Evolutionary conservation across 2,797 vertebrate genomes (phyloP), one percentile per base, ranked within the genome.

Genomic region (Cynodonichthys magdalenae): DNA sequence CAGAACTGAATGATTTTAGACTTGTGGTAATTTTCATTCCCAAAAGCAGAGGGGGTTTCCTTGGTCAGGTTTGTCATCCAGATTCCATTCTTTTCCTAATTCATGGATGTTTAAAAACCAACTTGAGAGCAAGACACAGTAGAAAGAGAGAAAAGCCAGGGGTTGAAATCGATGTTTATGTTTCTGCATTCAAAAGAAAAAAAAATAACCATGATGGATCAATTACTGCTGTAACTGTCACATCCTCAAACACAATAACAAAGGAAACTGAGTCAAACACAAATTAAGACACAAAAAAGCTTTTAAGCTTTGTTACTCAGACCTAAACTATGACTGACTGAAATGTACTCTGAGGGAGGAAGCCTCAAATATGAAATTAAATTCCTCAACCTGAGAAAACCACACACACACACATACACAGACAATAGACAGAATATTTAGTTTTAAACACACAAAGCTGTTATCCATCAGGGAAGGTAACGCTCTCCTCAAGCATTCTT

Each of bases 1-100:
- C 48, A 54, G 71, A 54, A 71, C 56, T 45, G 62, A 82, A 83
- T 79, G 70, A 82, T 87, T 79, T 82, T 60, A 76, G 72, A 76
- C 79, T 60, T 79, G 75, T 64, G 72, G 80, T 70, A 53, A 59
- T 80, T 81, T 79, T 82, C 74, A 72, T 84, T 74, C 77, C 70
- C 69, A 17, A 53, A 77, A 49, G 66, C 71, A 1, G 46, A 72
- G 89, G 90, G 89, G 83, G 88, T 89, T 91, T 92, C 86, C 86
- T 87, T 8, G 84, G 87, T 89, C 74, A 69, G 67, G 62, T 78
- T 69, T 28, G 15, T 79, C 69, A 65, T 84, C 70, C 79, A 81
- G 59, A 88, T 86, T 86, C 73, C 83, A 82, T 84, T 78, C 72
- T 85, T 66, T 71, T 77, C 69, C 71, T 64, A 75, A 82, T 87